Base-by-base conservation (phyloP, 2,113 vertebrate species). In the Malurus cyaneus region DNA sequence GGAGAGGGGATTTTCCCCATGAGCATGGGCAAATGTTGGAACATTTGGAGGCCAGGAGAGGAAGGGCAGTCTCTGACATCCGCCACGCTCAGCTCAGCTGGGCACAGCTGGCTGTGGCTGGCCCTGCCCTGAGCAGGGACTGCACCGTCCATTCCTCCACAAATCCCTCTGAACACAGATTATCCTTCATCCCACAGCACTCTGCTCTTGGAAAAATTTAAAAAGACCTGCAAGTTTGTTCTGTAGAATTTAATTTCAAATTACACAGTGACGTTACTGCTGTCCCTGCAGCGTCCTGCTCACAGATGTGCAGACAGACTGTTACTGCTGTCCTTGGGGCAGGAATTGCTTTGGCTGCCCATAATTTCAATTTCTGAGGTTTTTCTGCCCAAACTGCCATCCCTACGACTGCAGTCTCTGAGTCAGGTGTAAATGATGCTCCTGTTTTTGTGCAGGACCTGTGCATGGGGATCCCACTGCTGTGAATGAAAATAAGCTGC, bases 261-360 rank as follows among this genome's bases (percentile, higher is more conserved):
- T 49, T 4, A 12, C 9, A 3, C 24, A 18, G 66, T 0, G 3
- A 23, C 8, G 54, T 36, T 34, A 4, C 5, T 20, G 67, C 50
- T 3, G 1, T 39, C 54, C 53, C 52, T 24, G 16, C 8, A 28
- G n/a, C 26, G 26, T 24, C 21, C 44, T 54, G 17, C 34, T 18
- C 32, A 13, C 11, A 23, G 9, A 19, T 2, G n/a, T 42, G 36
- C 3, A 70, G 23, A 52, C 42, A 46, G 52, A 5, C 59, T 69
- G 6, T n/a, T n/a, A 2, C 1, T 49, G 6, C 6, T 3, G 2
- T 31, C 31, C 60, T 65, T 8, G 0, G 2, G 2, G 53, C n/a
- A 69, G 41, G 32, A 84, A n/a, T 21, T 77, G 11, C 3, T 54
- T 85, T 20, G 21, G 8, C 28, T 28, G 6, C 26, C 20, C n/a